Percentiles rank a stretch among this genome's conserved stretches.
Conservation (phyloP, 64 coral and sea anemone genomes). For the Montipora sp. region DNA sequence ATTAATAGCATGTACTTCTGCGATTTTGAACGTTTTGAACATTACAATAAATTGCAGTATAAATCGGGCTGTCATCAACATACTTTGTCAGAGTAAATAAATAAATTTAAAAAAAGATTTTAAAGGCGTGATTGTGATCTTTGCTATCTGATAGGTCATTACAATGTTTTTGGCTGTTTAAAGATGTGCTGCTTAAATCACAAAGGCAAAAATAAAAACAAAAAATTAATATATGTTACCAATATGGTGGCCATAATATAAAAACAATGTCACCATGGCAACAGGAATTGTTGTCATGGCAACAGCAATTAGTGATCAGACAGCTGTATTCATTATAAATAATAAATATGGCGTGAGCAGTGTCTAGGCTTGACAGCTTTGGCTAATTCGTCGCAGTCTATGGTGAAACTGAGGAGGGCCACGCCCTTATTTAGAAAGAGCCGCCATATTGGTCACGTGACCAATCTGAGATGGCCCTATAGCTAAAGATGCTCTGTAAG, state of each 20-base stretch:
- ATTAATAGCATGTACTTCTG: neutral
- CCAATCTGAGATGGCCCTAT: too few species aligned
- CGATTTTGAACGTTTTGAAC: constrained; percentile 6
- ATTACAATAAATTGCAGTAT: constrained; percentile 1
- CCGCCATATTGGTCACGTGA: too few species aligned
- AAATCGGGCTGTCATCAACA: neutral
- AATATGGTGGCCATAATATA: neutral
- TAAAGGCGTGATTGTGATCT: too few species aligned
- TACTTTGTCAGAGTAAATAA: neutral
- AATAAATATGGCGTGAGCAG: too few species aligned
- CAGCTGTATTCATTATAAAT: too few species aligned
- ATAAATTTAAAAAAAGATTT: neutral
- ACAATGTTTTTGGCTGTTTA: neutral
- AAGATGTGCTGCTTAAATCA: neutral
- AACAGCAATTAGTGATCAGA: neutral
- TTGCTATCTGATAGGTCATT: too few species aligned
- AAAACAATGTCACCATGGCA: neutral
- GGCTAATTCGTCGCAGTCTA: too few species aligned
- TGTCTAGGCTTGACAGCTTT: too few species aligned
- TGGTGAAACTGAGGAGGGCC: too few species aligned
- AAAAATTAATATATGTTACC: neutral
- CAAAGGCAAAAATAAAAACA: neutral
- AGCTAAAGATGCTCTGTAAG: too few species aligned
- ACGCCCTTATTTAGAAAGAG: too few species aligned
- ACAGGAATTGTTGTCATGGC: neutral